Percentiles rank a stretch among this genome's conserved stretches.
Conservation (phyloP, 2,888 invertebrate species). For the Diplazon laetatorius region DNA sequence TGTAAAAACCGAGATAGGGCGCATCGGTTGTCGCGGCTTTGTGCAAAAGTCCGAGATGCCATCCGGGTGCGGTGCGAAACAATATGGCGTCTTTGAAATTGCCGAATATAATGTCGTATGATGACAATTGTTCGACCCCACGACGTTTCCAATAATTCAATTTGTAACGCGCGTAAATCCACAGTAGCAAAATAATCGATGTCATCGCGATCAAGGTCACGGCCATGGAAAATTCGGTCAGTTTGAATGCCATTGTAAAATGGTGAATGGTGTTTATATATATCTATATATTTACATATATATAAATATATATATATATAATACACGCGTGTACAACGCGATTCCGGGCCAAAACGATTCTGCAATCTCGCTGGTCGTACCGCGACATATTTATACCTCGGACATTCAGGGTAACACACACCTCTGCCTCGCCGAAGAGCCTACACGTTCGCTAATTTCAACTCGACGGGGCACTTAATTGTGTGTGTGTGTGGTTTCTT, state of each 20-base stretch:
- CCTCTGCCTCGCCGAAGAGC: too few species aligned
- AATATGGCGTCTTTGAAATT: constrained; percentile 76
- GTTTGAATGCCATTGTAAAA: constrained; percentile 29
- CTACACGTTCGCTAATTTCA: too few species aligned
- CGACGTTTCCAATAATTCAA: constrained; percentile 76
- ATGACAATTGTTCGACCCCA: constrained; percentile 73
- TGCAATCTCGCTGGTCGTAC: too few species aligned
- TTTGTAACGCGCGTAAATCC: constrained; percentile 71
- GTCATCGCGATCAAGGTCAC: constrained; percentile 47
- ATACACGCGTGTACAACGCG: too few species aligned
- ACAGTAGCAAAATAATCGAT: constrained; percentile 47
- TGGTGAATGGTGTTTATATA: too few species aligned
- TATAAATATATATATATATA: too few species aligned
- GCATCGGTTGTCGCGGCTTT: constrained; percentile 67
- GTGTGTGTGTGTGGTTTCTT: too few species aligned
- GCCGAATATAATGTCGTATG: constrained; percentile 73
- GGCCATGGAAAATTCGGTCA: constrained; percentile 48
- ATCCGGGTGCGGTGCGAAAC: constrained; percentile 75
- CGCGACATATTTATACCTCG: too few species aligned
- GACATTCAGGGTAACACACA: too few species aligned
- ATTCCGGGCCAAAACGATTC: too few species aligned
- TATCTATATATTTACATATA: too few species aligned
- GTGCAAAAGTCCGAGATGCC: constrained; percentile 74
- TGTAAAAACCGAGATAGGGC: constrained; percentile 83
- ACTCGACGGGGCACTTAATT: too few species aligned